Evolutionary conservation across 92 coral and sea anemone species (phyloP).

Genomic region (Epizoanthus fatuus): DNA sequence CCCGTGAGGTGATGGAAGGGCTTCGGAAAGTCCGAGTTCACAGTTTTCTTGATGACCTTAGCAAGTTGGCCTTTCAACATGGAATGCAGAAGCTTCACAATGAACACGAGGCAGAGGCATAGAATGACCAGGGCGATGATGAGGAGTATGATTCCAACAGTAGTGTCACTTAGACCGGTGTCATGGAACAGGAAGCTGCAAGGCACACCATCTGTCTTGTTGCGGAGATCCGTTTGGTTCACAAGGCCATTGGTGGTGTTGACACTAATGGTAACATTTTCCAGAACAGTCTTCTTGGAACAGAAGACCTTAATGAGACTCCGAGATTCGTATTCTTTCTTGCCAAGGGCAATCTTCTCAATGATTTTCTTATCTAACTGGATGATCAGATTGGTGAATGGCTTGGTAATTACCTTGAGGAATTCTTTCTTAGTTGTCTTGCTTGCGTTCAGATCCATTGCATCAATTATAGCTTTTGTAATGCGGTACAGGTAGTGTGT

Average conservation of each 20-base stretch:
- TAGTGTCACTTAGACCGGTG: slow-evolving; percentile 62
- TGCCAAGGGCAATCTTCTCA: slow-evolving; percentile 76
- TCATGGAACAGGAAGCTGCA: slow-evolving; percentile 54
- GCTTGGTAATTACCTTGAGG: slow-evolving; percentile 54
- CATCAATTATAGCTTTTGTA: slow-evolving; percentile 25
- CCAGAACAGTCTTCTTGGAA: background rate
- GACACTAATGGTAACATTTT: too few species aligned
- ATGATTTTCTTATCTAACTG: slow-evolving; percentile 87
- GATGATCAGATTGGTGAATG: slow-evolving; percentile 72
- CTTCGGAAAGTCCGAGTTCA: slow-evolving; percentile 38
- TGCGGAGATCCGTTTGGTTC: background rate
- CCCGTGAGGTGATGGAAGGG: slow-evolving; percentile 42
- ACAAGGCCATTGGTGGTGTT: too few species aligned
- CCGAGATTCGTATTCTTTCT: slow-evolving; percentile 43
- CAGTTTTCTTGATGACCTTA: slow-evolving; percentile 30
- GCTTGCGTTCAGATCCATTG: slow-evolving; percentile 37
- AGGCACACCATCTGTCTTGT: slow-evolving; percentile 7
- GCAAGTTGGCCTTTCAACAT: slow-evolving; percentile 64
- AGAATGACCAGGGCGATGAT: slow-evolving; percentile 54
- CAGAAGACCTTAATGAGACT: slow-evolving; percentile 79
- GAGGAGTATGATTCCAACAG: slow-evolving; percentile 55
- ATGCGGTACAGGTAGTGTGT: slow-evolving; percentile 49
- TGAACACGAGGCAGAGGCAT: slow-evolving; percentile 78
- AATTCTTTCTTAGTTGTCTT: slow-evolving; percentile 49
- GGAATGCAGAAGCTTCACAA: slow-evolving; percentile 66